These are phyloP conservation scores for Morone saxatilis DNA, from an alignment of 2,113 vertebrate genomes.

Conservation along the genomic window DNA sequence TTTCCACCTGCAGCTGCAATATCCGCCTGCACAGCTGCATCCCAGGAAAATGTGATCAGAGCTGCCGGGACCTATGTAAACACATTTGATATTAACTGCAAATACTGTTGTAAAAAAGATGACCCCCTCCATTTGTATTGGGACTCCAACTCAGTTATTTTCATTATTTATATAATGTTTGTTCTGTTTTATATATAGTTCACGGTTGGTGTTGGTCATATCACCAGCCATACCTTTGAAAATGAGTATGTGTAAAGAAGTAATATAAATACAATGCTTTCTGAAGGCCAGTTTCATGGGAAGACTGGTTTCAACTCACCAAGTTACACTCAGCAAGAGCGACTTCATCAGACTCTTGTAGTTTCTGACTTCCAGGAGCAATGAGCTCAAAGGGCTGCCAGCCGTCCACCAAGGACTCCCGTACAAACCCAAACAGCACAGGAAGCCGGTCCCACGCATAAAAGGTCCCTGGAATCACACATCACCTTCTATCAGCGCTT, in stretches of 20 bases:
- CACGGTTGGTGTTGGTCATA: no score
- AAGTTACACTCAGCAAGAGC: constrained; percentile 92
- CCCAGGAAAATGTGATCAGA: constrained; percentile 91
- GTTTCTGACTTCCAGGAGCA: constrained; percentile 90
- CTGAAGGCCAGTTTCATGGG: not conserved
- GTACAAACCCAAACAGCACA: constrained; percentile 88
- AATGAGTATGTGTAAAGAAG: not conserved
- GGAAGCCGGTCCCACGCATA: constrained; percentile 90
- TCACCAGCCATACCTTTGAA: not conserved
- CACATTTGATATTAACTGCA: not conserved
- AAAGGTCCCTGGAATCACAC: constrained; percentile 88
- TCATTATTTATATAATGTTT: not conserved
- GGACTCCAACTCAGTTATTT: not conserved
- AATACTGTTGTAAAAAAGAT: not conserved
- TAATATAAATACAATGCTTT: not conserved
- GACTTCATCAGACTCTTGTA: constrained; percentile 85
- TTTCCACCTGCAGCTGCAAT: constrained; percentile 84
- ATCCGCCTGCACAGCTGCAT: constrained; percentile 88
- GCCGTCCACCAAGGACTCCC: constrained; percentile 87
- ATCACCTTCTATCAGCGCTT: not conserved
- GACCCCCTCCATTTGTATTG: not conserved
- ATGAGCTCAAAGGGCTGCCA: constrained; percentile 96
- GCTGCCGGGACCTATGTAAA: constrained; percentile 91
- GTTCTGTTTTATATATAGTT: no score
- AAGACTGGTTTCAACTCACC: constrained; percentile 83